These are phyloP conservation scores for Chloroceryle aenea DNA, from an alignment of 2,113 vertebrate genomes.

Conservation along the genomic window DNA sequence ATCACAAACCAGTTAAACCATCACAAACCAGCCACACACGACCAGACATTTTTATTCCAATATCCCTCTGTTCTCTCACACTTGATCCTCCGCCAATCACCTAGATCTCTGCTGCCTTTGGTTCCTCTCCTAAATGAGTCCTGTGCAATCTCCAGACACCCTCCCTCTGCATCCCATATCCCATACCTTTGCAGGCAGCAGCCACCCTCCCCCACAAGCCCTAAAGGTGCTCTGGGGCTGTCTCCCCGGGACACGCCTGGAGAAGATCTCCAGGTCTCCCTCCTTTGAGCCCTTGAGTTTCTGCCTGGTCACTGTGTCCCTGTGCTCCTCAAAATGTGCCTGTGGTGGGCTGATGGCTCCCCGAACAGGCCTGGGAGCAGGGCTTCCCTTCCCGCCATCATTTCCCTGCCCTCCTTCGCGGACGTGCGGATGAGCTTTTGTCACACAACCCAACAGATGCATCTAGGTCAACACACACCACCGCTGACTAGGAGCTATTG, in stretches of 20 bases:
- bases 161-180: no score
- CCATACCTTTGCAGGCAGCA: rapidly evolving
- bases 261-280: not conserved
- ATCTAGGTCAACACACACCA: rapidly evolving
- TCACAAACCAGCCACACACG: not conserved
- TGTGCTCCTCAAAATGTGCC: not conserved
- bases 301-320: no score
- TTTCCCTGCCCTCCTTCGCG: not conserved
- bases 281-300: not conserved
- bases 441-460: rapidly evolving
- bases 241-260: not conserved
- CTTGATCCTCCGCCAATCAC: not conserved
- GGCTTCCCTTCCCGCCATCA: rapidly evolving
- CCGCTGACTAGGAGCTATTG: rapidly evolving
- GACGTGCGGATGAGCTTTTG: rapidly evolving
- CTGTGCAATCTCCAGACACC: rapidly evolving
- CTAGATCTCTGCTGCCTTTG: rapidly evolving
- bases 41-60: rapidly evolving
- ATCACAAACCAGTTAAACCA: not conserved
- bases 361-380: no score
- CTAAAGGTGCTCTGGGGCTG: not conserved
- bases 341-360: not conserved
- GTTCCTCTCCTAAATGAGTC: not conserved
- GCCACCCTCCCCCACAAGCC: not conserved
- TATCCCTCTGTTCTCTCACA: not conserved